These are phyloP conservation scores for Achlya flavicornis DNA, from an alignment of 2,888 invertebrate genomes.

Conservation along the genomic window DNA sequence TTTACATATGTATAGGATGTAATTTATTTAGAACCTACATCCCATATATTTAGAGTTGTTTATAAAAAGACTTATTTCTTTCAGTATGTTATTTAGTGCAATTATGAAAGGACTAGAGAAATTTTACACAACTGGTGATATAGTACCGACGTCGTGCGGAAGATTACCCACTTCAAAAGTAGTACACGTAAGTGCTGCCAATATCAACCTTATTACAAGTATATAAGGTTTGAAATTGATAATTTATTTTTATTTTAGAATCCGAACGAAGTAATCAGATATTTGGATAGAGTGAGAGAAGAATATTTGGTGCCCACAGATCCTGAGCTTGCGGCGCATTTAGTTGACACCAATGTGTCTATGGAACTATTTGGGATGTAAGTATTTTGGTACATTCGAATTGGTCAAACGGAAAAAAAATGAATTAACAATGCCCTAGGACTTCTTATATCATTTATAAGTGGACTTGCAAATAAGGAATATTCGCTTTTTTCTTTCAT, in stretches of 20 bases:
- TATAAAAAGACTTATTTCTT: constrained; percentile 26
- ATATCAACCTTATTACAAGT: not conserved
- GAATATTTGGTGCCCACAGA: constrained; percentile 85
- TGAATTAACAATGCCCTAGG: no score
- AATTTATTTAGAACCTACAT: no score
- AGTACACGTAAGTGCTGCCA: constrained; percentile 56
- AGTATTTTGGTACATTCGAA: no score
- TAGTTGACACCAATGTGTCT: constrained; percentile 89
- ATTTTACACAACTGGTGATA: constrained; percentile 85
- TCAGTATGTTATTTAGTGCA: constrained; percentile 85
- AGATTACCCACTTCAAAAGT: constrained; percentile 69
- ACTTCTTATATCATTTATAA: no score
- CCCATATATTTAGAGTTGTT: no score
- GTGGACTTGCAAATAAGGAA: no score
- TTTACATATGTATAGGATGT: no score
- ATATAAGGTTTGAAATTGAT: not conserved
- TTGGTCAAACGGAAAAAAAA: no score
- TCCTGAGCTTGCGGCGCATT: constrained; percentile 81
- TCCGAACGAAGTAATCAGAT: constrained; percentile 84
- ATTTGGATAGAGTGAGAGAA: constrained; percentile 85
- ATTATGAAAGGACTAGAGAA: constrained; percentile 86
- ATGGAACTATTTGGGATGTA: constrained; percentile 94
- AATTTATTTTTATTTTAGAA: constrained; percentile 50
- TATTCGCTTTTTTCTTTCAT: no score
- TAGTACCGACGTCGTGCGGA: constrained; percentile 77